phyloP scores from a whole-genome alignment of 2,113 vertebrate genomes.

The Calonectris borealis region DNA sequence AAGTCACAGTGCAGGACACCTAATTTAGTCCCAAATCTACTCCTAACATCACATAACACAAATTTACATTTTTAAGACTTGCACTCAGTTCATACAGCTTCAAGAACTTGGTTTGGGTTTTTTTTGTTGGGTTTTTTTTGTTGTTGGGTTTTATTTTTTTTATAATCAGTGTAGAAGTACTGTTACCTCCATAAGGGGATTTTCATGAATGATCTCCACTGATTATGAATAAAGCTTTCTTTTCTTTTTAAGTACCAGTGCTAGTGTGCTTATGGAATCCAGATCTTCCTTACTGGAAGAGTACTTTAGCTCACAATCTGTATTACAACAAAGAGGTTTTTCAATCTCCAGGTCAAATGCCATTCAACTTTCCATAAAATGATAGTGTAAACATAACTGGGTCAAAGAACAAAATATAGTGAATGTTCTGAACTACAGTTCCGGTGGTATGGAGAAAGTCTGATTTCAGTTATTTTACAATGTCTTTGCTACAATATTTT shows the following conservation, averaged over 20 bases:
- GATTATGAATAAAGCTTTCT: not conserved
- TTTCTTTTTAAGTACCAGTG: not conserved
- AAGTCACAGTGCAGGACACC: not conserved
- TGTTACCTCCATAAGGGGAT: not conserved
- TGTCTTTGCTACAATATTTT: not conserved
- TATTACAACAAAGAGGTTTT: not conserved
- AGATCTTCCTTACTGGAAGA: not conserved
- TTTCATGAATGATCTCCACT: not conserved
- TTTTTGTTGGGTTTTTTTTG: not conserved
- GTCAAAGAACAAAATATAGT: not conserved
- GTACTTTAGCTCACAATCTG: not conserved
- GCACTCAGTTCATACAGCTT: not conserved
- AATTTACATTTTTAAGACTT: not conserved
- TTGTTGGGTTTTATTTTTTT: not conserved
- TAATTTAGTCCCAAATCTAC: not conserved
- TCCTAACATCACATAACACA: not conserved
- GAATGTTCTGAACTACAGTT: not conserved
- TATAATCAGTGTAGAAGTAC: not conserved
- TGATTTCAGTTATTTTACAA: not conserved
- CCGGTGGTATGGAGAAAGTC: not conserved
- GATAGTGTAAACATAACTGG: not conserved
- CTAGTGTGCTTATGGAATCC: not conserved
- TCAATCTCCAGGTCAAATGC: not conserved
- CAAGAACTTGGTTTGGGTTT: not conserved
- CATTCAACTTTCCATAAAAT: not conserved